These are phyloP conservation scores for Sycophila texana DNA, from an alignment of 2,888 invertebrate species.

Conservation along the genomic window DNA sequence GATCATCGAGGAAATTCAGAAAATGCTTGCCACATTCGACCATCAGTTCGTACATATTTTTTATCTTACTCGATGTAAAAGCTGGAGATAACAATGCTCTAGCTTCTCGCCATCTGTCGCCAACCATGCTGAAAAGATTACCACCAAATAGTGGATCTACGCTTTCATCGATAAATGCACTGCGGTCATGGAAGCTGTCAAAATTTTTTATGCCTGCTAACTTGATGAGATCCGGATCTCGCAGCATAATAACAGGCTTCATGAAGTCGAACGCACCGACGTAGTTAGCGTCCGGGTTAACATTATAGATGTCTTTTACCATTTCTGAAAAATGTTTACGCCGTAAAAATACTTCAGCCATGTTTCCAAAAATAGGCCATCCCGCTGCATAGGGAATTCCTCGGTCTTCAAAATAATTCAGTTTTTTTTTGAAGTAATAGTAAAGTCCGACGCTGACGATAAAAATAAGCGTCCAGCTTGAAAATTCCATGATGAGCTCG, in stretches of 20 bases:
- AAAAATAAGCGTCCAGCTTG: too few relatives aligned
- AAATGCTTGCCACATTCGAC: conserved; percentile 53
- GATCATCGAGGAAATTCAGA: conserved; percentile 59
- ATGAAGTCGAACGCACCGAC: conserved; percentile 63
- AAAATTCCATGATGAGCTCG: too few relatives aligned
- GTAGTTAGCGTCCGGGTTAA: conserved; percentile 60
- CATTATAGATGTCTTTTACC: conserved; percentile 54
- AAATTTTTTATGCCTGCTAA: conserved; percentile 58
- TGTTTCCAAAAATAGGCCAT: conserved; percentile 31
- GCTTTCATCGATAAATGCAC: conserved; percentile 57
- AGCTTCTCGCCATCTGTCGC: conserved; percentile 77
- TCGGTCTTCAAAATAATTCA: conserved; percentile 12
- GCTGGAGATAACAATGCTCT: conserved; percentile 74
- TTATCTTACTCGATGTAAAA: conserved; percentile 59
- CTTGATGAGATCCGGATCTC: conserved; percentile 69
- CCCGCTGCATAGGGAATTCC: conserved; percentile 17
- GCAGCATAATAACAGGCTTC: conserved; percentile 63
- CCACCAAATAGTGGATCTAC: conserved; percentile 61
- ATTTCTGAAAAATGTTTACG: conserved; percentile 42
- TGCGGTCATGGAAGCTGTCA: conserved; percentile 66
- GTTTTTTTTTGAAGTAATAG: neutral
- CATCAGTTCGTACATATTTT: conserved; percentile 17
- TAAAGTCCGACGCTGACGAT: neutral
- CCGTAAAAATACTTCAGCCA: conserved; percentile 30
- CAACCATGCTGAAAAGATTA: conserved; percentile 63